These are phyloP conservation scores for Saccopteryx leptura DNA, from an alignment of 2,113 vertebrate genomes.

Conservation along the genomic window DNA sequence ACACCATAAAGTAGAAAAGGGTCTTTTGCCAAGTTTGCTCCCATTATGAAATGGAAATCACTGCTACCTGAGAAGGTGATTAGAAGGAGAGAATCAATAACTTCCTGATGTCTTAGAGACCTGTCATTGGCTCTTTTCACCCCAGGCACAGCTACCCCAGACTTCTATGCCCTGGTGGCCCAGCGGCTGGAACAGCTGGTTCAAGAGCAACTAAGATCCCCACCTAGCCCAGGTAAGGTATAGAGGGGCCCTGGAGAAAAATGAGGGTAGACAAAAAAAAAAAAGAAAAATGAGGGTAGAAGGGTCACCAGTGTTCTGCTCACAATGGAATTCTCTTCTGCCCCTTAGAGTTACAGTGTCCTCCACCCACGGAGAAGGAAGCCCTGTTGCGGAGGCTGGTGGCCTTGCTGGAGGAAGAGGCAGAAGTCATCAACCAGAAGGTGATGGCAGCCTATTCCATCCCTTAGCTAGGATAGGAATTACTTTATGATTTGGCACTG, in stretches of 20 bases:
- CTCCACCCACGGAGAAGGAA: slow-evolving; percentile 81
- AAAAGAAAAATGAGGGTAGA: not conserved
- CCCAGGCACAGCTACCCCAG: slow-evolving; percentile 74
- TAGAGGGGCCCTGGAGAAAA: not conserved
- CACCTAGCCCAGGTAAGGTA: slow-evolving; percentile 71
- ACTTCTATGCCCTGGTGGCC: slow-evolving; percentile 85
- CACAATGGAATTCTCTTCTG: not conserved
- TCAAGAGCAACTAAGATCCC: slow-evolving; percentile 79
- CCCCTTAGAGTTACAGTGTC: slow-evolving; percentile 65
- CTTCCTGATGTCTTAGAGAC: not conserved
- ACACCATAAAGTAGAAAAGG: not conserved
- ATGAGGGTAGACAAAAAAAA: not conserved
- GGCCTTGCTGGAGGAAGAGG: slow-evolving; percentile 85
- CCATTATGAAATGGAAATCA: not conserved
- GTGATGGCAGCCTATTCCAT: slow-evolving; percentile 57
- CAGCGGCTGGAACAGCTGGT: slow-evolving; percentile 85
- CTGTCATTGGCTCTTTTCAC: not conserved
- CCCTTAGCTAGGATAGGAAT: not conserved
- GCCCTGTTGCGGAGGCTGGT: slow-evolving; percentile 83
- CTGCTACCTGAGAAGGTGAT: not conserved
- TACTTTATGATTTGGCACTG: not conserved
- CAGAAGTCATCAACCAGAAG: slow-evolving; percentile 85
- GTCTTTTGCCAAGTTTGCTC: not conserved
- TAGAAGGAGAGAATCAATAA: not conserved
- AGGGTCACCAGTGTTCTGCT: not conserved